Base-by-base conservation (phyloP, 1,140 invertebrate species). In the Ruditapes philippinarum region DNA sequence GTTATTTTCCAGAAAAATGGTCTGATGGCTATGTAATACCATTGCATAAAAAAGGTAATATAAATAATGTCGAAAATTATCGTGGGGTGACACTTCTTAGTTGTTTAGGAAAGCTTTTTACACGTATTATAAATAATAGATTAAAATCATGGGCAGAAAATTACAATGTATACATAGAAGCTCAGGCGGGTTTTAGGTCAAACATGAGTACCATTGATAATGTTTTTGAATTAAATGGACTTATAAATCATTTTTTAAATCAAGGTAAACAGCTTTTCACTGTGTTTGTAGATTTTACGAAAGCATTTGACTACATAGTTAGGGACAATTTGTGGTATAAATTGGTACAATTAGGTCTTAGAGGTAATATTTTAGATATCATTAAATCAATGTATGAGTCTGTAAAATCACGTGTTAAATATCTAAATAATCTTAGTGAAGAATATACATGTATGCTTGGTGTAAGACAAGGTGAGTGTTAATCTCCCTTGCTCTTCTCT, bases 401-500 rank as follows among this genome's bases (percentile, higher is more conserved):
- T 36, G 36, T 70, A 70, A 9, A 9, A 70, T 70, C 65, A n/a
- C 22, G 31, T 17, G 65, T 70, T 70, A 70, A 70, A 70, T 36
- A 70, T 31, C 14, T 28, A 1, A 70, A 9, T 3, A 70, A 28
- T 17, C 36, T 70, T 17, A 70, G 65, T 28, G 28, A 70, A 17
- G 60, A 31, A 38, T 81, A 60, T 81, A 25, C 33, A 57, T 81
- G 33, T 62, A 33, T 33, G 28, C 22, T 65, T 7, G 79, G 79
- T 22, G 57, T 81, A 9, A 81, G 79, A 33, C 51, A 81, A 62
- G 79, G 57, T 3, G 79, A 65, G 51, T 60, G 79, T 81, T 38
- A 60, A 38, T 33, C 22, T 42, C 57, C 89, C 1, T 68, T 92
- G 33, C 49, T 91, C n/a, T 90, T 88, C 85, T 80, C 79, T 17